Percentiles rank a stretch among this genome's conserved stretches.
These are phyloP conservation scores for Erythrocercus mccallii DNA, from an alignment of 2,113 vertebrate species.

Conservation along the genomic window DNA sequence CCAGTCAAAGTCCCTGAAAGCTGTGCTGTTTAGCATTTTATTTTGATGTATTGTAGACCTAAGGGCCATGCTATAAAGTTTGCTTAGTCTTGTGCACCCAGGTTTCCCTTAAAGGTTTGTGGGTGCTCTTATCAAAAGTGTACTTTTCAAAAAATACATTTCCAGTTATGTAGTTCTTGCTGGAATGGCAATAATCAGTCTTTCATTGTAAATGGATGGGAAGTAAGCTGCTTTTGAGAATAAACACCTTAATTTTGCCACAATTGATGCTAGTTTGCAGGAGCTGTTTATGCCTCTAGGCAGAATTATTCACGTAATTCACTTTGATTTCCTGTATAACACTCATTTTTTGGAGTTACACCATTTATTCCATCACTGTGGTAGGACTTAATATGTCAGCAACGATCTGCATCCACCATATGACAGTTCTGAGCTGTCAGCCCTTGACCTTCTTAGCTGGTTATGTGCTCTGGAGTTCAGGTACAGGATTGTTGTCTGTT, in stretches of 20 bases:
- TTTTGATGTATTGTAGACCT: not conserved
- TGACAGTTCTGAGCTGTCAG: not conserved
- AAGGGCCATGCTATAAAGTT: not conserved
- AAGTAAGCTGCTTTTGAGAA: conserved; percentile 9
- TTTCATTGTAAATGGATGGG: not conserved
- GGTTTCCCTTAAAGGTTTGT: not conserved
- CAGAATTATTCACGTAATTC: conserved; percentile 1
- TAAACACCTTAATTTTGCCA: conserved; percentile 7
- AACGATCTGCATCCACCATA: not conserved
- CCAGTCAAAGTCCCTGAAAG: not conserved
- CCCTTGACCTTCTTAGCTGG: not conserved
- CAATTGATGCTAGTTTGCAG: not conserved
- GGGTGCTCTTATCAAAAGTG: not conserved
- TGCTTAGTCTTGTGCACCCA: not conserved
- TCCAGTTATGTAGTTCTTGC: not conserved
- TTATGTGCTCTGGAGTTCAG: fast-evolving
- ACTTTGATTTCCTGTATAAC: not conserved
- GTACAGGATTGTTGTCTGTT: not conserved
- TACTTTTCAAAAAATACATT: not conserved
- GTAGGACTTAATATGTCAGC: not conserved
- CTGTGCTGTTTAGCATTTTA: not conserved
- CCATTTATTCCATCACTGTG: not conserved
- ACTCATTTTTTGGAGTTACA: not conserved
- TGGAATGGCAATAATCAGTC: conserved; percentile 2
- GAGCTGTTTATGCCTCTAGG: not conserved